phyloP scores from a whole-genome alignment of 2,113 vertebrate genomes.

The Bufo gargarizans region DNA sequence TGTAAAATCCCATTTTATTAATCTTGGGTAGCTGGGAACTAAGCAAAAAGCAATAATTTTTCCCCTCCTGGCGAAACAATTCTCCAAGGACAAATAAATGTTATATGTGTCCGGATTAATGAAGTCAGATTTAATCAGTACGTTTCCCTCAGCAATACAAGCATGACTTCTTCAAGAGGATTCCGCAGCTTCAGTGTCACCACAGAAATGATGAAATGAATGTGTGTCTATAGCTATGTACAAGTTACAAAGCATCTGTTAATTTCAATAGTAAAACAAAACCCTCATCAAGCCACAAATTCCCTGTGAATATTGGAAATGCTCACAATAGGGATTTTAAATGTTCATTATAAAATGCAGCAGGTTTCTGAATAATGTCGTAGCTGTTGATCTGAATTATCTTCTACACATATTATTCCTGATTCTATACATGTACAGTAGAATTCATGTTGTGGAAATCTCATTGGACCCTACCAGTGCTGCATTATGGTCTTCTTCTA shows the following conservation, averaged over 20 bases:
- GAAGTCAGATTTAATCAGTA: conserved; percentile 56
- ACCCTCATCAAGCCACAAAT: neutral
- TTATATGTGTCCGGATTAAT: conserved; percentile 55
- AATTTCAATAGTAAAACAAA: neutral
- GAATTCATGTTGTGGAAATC: neutral
- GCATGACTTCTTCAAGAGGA: conserved; percentile 40
- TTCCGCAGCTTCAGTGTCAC: conserved; percentile 9
- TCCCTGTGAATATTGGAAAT: neutral
- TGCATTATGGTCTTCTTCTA: too few species aligned
- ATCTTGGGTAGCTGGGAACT: conserved; percentile 44
- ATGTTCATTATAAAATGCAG: neutral
- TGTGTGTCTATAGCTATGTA: neutral
- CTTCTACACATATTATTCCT: neutral
- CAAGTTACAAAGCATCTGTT: conserved; percentile 11
- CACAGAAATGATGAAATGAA: conserved; percentile 6
- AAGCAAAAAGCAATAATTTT: conserved; percentile 52
- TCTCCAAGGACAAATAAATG: conserved; percentile 54
- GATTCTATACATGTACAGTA: neutral
- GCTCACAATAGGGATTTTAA: neutral
- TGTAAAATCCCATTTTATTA: conserved; percentile 55
- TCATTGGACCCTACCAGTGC: too few species aligned
- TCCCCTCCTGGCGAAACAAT: conserved; percentile 57
- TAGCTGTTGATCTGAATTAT: neutral
- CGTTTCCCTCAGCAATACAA: conserved; percentile 44
- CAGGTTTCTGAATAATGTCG: neutral